Conservation (phyloP, 1,140 invertebrate genomes). For the Bombus huntii region DNA sequence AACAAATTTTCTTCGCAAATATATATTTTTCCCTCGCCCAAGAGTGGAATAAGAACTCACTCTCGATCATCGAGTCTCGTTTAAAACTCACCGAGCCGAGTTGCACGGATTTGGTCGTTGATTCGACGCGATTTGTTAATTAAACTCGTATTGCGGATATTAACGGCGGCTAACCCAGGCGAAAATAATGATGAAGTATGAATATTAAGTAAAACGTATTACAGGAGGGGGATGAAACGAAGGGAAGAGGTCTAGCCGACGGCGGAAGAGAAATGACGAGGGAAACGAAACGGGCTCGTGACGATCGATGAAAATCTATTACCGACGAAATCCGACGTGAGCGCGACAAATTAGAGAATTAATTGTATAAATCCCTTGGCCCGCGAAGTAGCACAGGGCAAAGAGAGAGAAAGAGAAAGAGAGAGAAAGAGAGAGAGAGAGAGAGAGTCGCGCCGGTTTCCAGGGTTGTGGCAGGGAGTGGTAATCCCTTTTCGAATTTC, state of each 20-base stretch:
- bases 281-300: conserved; percentile 25
- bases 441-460: not conserved
- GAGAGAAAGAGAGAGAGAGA: too few relatives aligned
- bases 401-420: conserved; percentile 8
- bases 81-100: conserved; percentile 7
- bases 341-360: conserved; percentile 78
- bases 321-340: conserved; percentile 75
- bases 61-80: not conserved
- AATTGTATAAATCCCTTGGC: conserved; percentile 76
- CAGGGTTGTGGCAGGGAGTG: conserved; percentile 55
- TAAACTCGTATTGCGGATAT: conserved; percentile 38
- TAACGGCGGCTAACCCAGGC: conserved; percentile 24
- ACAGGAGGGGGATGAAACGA: too few relatives aligned
- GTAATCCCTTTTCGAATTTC: conserved; percentile 78
- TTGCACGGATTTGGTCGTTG: not conserved
- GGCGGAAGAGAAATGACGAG: not conserved
- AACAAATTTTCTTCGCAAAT: not conserved
- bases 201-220: conserved; percentile 51
- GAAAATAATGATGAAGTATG: conserved; percentile 59
- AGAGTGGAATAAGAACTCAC: not conserved
- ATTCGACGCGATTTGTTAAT: conserved; percentile 48
- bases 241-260: not conserved
- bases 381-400: conserved; percentile 57
- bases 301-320: conserved; percentile 72
- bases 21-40: not conserved